A percentile compares a stretch with the other conserved stretches of the same genome.
These are phyloP conservation scores for Ectobius pallidus DNA, from an alignment of 2,888 invertebrate genomes.

Conservation along the genomic window DNA sequence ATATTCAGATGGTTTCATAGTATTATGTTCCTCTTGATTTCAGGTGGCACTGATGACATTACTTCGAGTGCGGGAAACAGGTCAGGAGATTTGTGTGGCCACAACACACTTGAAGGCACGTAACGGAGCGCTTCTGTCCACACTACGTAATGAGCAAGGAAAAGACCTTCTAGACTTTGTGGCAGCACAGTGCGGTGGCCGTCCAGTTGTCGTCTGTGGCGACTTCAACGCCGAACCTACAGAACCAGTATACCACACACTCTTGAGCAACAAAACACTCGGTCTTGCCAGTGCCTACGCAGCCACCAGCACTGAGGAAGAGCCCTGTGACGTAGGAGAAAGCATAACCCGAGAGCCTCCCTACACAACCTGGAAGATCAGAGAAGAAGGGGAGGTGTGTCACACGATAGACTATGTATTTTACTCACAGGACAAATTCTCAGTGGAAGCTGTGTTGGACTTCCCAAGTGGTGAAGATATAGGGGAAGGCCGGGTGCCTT, in stretches of 20 bases:
- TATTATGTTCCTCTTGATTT: too few species aligned
- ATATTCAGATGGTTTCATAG: too few species aligned
- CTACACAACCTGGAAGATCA: conserved; percentile 78
- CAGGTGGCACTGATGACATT: conserved; percentile 66
- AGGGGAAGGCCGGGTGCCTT: conserved; percentile 70
- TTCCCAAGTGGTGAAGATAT: conserved; percentile 71
- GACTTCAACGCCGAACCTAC: conserved; percentile 79
- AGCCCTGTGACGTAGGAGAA: conserved; percentile 50
- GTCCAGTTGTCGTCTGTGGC: conserved; percentile 71
- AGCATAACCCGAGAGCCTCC: conserved; percentile 61
- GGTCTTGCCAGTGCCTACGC: conserved; percentile 62
- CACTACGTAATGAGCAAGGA: conserved; percentile 73
- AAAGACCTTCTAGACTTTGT: conserved; percentile 68
- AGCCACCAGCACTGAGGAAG: conserved; percentile 9
- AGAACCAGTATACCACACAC: conserved; percentile 71
- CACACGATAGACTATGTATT: conserved; percentile 80
- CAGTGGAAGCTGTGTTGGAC: conserved; percentile 61
- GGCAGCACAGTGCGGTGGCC: conserved; percentile 55
- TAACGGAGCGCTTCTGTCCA: conserved; percentile 68
- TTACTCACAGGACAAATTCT: conserved; percentile 63
- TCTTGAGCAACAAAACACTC: conserved; percentile 57
- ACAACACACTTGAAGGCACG: conserved; percentile 79
- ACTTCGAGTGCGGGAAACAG: conserved; percentile 61
- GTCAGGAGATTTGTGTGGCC: conserved; percentile 67
- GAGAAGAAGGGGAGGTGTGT: conserved; percentile 72